A percentile compares a stretch with the other conserved stretches of the same genome.
Evolutionary conservation across 2,888 invertebrate genomes (phyloP).

Genomic region (Andrena haemorrhoa): DNA sequence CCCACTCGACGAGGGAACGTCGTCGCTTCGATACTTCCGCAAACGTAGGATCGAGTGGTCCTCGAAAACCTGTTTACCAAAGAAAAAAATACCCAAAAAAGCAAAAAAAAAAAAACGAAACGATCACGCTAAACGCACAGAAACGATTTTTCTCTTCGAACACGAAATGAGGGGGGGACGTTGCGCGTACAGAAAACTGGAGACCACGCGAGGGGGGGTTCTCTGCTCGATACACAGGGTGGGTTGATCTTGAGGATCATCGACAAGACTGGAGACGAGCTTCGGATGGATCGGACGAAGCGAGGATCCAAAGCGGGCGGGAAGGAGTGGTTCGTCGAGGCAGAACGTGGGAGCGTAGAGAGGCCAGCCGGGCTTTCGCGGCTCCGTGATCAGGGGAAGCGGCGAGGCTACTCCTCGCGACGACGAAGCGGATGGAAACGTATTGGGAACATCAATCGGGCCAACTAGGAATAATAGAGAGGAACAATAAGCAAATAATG

Average conservation of each 20-base stretch:
- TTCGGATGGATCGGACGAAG: no score
- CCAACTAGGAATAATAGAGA: constrained; percentile 69
- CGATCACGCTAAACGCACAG: constrained; percentile 65
- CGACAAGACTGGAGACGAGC: background rate
- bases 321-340: background rate
- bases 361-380: background rate
- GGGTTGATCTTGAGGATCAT: background rate
- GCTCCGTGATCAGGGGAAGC: background rate
- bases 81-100: background rate
- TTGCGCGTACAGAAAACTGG: background rate
- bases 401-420: constrained; percentile 18
- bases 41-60: constrained; percentile 26
- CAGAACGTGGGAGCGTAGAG: background rate
- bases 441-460: constrained; percentile 70
- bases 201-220: background rate
- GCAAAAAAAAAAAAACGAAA: background rate
- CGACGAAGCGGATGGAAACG: constrained; percentile 48
- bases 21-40: constrained; percentile 42
- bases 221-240: background rate
- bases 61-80: constrained; percentile 25
- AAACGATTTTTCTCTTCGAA: constrained; percentile 40
- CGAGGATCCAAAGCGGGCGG: background rate
- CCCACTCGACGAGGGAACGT: constrained; percentile 16
- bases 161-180: background rate
- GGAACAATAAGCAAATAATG: constrained; percentile 62